Conservation (phyloP, 2,113 vertebrate species). For the Lichenostomus cassidix region DNA sequence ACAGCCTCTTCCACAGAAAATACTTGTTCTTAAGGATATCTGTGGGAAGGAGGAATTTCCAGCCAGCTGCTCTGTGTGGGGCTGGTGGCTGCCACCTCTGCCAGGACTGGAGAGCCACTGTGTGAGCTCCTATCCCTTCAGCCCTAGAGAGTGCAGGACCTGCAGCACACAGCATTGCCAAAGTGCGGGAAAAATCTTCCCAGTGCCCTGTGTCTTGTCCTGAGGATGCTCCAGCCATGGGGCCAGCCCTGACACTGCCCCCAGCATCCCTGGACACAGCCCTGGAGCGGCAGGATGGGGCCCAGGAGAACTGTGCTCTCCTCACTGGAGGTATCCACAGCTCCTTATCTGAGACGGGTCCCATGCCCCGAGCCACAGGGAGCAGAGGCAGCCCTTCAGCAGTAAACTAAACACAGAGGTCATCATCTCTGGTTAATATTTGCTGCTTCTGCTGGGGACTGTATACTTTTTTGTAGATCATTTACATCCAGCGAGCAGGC, state of each 20-base stretch:
- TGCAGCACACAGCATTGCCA: accelerated
- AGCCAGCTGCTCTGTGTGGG: not conserved
- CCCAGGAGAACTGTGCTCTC: not conserved
- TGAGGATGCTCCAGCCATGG: not conserved
- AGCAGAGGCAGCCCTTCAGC: conserved; percentile 51
- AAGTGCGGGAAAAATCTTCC: not conserved
- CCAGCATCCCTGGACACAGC: not conserved
- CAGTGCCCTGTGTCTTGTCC: accelerated
- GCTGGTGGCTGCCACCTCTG: not conserved
- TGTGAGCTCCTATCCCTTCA: not conserved
- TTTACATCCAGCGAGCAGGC: conserved; percentile 62
- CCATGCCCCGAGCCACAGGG: conserved; percentile 30
- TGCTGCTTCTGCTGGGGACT: conserved; percentile 55
- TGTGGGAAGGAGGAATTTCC: not conserved
- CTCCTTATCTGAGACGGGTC: conserved; percentile 28
- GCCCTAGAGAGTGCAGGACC: not conserved
- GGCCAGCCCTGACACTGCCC: not conserved
- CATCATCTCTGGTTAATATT: conserved; percentile 66
- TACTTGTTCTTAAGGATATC: not conserved
- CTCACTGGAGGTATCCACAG: not conserved
- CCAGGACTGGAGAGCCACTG: accelerated
- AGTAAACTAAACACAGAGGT: conserved; percentile 69
- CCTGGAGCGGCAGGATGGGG: not conserved
- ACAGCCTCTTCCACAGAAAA: not conserved
- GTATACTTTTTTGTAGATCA: conserved; percentile 68